Conservation (phyloP, 2,113 vertebrate genomes). For the Sinocyclocheilus rhinocerous region DNA sequence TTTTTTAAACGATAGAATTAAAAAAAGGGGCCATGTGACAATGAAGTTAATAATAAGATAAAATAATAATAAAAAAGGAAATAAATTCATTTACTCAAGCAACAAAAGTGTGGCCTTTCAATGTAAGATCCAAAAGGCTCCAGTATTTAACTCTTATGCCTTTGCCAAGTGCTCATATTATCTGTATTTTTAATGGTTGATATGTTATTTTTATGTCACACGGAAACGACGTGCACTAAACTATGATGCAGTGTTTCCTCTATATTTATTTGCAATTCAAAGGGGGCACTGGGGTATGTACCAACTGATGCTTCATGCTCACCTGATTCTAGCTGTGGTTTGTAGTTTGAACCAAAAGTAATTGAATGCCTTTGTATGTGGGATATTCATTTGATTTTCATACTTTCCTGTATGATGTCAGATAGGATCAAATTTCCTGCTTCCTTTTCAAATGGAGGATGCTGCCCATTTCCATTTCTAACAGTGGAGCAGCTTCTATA, state of each 20-base stretch:
- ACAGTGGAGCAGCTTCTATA: not conserved
- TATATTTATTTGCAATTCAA: constrained; percentile 1
- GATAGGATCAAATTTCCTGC: not conserved
- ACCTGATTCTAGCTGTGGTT: not conserved
- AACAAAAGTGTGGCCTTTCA: not conserved
- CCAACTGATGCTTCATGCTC: not conserved
- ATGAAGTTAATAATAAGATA: no score
- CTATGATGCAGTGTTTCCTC: not conserved
- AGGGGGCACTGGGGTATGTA: not conserved
- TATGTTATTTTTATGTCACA: not conserved
- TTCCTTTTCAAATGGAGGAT: not conserved
- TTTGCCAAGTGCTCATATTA: not conserved
- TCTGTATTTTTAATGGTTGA: not conserved
- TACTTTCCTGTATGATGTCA: not conserved
- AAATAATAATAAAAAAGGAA: no score
- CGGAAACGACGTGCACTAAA: not conserved
- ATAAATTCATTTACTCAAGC: not conserved
- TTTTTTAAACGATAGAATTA: no score
- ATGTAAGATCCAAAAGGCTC: not conserved
- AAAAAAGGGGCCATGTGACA: no score
- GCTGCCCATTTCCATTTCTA: not conserved
- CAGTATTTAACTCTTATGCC: not conserved
- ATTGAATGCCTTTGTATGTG: not conserved
- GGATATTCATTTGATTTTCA: not conserved
- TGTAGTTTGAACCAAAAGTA: constrained; percentile 2